phyloP scores from a whole-genome alignment of 2,888 invertebrate species.

The Mesoligia furuncula region DNA sequence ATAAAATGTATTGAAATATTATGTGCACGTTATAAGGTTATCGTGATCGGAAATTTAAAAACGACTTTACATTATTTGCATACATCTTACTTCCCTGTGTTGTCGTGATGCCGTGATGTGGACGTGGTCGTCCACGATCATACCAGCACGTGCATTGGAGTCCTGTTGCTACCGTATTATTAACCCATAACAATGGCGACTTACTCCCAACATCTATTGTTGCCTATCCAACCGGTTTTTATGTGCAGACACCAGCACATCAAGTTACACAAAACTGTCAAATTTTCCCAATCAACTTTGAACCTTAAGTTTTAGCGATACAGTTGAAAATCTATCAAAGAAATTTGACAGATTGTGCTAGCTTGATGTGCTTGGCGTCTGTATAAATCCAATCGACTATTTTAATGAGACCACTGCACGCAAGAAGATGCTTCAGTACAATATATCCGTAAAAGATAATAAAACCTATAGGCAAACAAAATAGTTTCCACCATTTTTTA shows the following conservation, averaged over 20 bases:
- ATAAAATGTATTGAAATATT: no score
- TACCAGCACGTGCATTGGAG: neutral
- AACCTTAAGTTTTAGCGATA: no score
- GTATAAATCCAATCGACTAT: neutral
- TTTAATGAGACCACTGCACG: constrained; percentile 24
- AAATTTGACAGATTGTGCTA: no score
- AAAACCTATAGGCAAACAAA: constrained; percentile 18
- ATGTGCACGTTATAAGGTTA: no score
- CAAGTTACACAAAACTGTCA: no score
- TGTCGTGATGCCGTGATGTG: neutral
- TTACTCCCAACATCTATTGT: constrained; percentile 1
- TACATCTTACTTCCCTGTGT: neutral
- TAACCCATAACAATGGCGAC: constrained; percentile 1
- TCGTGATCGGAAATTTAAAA: no score
- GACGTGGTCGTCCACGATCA: neutral
- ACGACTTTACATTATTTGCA: neutral
- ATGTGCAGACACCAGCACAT: no score
- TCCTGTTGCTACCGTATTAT: constrained; percentile 13
- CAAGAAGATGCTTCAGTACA: constrained; percentile 1
- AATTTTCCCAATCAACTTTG: no score
- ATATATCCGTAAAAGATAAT: constrained; percentile 8
- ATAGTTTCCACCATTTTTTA: constrained; percentile 34
- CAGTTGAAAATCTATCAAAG: no score
- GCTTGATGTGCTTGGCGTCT: no score
- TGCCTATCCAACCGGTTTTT: constrained; percentile 13